phyloP scores from a whole-genome alignment of 2,888 invertebrate species.

The Drosophila mimetica region DNA sequence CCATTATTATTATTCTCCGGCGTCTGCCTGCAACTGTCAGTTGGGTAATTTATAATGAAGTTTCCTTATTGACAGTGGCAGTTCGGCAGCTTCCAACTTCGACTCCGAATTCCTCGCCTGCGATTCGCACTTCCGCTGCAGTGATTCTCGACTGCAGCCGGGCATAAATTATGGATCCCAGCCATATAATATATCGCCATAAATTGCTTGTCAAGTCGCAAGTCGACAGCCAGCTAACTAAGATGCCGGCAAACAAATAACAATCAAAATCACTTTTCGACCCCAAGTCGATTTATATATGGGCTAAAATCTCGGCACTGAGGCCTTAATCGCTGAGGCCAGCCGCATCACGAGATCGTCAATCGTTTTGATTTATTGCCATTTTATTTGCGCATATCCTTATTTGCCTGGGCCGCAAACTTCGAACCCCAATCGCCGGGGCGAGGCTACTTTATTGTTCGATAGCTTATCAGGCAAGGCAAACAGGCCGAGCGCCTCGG shows the following conservation, averaged over 20 bases:
- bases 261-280: slow-evolving; percentile 78
- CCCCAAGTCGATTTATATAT: slow-evolving; percentile 75
- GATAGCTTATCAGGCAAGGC: slow-evolving; percentile 71
- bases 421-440: slow-evolving; percentile 20
- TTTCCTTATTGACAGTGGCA: slow-evolving; percentile 63
- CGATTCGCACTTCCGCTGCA: slow-evolving; percentile 61
- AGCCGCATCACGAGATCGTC: slow-evolving; percentile 73
- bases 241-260: slow-evolving; percentile 65
- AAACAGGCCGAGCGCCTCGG: slow-evolving; percentile 23
- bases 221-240: slow-evolving; percentile 23
- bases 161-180: slow-evolving; percentile 62
- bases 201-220: slow-evolving; percentile 40
- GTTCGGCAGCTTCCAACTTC: slow-evolving; percentile 34
- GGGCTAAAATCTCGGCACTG: slow-evolving; percentile 64
- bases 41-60: slow-evolving; percentile 73
- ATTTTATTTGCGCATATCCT: slow-evolving; percentile 80
- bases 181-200: slow-evolving; percentile 44
- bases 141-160: slow-evolving; percentile 68
- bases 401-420: slow-evolving; percentile 61
- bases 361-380: slow-evolving; percentile 79
- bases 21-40: slow-evolving; percentile 59
- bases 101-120: not conserved
- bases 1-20: slow-evolving; percentile 42
- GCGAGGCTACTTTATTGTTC: slow-evolving; percentile 77
- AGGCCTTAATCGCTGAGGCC: slow-evolving; percentile 74